Base-by-base conservation (phyloP, 2,888 invertebrate genomes). In the Bembecia ichneumoniformis region DNA sequence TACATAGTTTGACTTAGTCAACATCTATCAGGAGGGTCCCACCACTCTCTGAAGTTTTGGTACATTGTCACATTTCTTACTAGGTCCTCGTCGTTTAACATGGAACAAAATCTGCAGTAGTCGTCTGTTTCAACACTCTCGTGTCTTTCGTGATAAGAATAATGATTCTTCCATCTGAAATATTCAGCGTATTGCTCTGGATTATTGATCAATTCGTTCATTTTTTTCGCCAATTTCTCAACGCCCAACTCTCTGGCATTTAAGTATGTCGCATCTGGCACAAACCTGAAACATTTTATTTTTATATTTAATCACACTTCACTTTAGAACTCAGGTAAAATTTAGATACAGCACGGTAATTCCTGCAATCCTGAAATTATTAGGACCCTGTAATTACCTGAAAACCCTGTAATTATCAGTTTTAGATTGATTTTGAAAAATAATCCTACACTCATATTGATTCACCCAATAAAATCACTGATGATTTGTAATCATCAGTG, bases 141-240 rank as follows among this genome's bases (percentile, higher is more conserved):
- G 4, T 60, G 58, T 46, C 52, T 48, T 1, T 49, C 16, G 13
- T 64, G 58, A 49, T 63, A 71, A 1, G 63, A 59, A 36, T 71
- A 73, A 52, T 70, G 57, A 40, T 67, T 68, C 45, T 58, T 64
- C 72, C 72, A 73, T 46, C 56, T 66, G 51, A 72, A 71, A 45
- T 56, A 70, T 7, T 57, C 51, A 11, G 60, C 51, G 49, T 71
- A 71, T 40, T 54, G 54, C 1, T 60, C 52, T 34, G 58, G 58
- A 20, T 68, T 47, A 3, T 58, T 50, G 5, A 68, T 68, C 15
- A 66, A 48, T 11, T 57, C 53, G 5, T 56, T 53, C 59, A 73
- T 71, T 53, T 58, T 46, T 15, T 44, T 54, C 0, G 73, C 68
- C 43, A 67, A 46, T 3, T 50, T 51, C 36, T 56, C 45, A 0